Base-by-base conservation (phyloP, 2,797 vertebrate genomes). In the Bryconaethiops microstoma region DNA sequence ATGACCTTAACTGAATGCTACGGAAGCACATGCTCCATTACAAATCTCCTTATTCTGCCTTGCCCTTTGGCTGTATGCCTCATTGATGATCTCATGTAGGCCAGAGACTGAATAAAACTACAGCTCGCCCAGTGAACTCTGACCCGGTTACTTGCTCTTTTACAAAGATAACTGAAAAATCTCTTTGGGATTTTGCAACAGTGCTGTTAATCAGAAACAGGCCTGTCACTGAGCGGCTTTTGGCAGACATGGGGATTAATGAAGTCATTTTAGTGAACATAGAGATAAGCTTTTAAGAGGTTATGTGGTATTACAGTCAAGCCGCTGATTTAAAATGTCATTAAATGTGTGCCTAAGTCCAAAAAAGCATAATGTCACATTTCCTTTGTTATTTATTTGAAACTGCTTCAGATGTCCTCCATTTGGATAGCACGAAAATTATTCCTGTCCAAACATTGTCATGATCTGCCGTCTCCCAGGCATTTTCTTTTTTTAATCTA, bases 111-210 rank as follows among this genome's bases (percentile, higher is more conserved):
- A 54, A 23, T 35, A 23, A 60, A 55, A 23, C 70, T 60, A 45
- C 72, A 68, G 29, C 63, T 85, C 84, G 39, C 87, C 88, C 74
- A 84, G 69, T 90, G 77, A 85, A 65, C 88, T 87, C 52, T 86
- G 79, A 67, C 73, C 78, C 52, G 42, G 10, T 73, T 69, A 76
- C 23, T 80, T 69, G 78, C 67, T 67, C 77, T 60, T 78, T 85
- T 59, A 73, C 12, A 80, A 81, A 89, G 91, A 93, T 92, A 92
- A 91, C 83, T 88, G 29, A 7, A 87, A 88, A 88, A 84, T 88
- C 69, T 83, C 84, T 72, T 76, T 80, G 0, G 1, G 7, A 8
- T 75, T 68, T 78, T 74, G 59, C 67, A 75, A 67, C 10, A 9
- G 8, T 8, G 59, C 64, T 79, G 65, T 75, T 76, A 82, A 78